Conservation (phyloP, 2,113 vertebrate species). For the Mixornis gularis region DNA sequence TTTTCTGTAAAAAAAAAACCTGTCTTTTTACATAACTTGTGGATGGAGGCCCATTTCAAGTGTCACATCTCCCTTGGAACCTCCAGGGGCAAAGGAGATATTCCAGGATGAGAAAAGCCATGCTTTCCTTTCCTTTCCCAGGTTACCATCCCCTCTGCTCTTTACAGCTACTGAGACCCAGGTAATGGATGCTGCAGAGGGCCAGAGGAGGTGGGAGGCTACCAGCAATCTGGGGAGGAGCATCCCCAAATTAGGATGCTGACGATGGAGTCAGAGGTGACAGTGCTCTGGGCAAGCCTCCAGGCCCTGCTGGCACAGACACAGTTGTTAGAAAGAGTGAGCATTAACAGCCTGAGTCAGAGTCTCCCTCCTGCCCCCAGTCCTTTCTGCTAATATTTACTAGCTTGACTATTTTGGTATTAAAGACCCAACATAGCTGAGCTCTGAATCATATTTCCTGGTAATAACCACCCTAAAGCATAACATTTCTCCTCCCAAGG, state of each 20-base stretch:
- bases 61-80: neutral
- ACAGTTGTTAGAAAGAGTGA: slow-evolving; percentile 39
- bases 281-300: neutral
- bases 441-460: slow-evolving; percentile 33
- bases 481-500: slow-evolving; percentile 29
- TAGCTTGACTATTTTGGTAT: neutral
- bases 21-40: neutral
- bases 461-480: slow-evolving; percentile 26
- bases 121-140: neutral
- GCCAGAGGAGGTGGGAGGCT: neutral
- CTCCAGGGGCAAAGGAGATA: accelerated
- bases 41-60: neutral
- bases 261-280: neutral
- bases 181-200: neutral
- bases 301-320: neutral
- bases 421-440: neutral
- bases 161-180: neutral
- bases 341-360: neutral
- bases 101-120: neutral
- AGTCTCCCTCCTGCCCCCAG: neutral
- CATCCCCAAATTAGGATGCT: neutral
- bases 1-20: neutral
- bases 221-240: neutral
- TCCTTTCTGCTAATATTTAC: slow-evolving; percentile 18
- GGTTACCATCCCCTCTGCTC: neutral